Conservation (phyloP, 2,797 vertebrate genomes). For the Balearica regulorum region DNA sequence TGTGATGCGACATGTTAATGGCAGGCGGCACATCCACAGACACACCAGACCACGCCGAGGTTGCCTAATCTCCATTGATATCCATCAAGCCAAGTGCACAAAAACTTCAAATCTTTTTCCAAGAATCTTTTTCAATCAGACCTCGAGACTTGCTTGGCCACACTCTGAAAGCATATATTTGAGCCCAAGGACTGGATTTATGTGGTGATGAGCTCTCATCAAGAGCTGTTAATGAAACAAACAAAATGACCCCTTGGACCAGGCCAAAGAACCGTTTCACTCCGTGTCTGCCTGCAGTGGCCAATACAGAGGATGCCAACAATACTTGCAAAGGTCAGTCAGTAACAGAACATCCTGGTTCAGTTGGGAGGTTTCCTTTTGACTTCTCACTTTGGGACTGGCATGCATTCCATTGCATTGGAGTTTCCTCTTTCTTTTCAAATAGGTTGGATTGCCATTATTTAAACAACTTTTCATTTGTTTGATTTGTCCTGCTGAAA, state of each 20-base stretch:
- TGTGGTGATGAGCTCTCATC: neutral
- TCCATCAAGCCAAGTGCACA: neutral
- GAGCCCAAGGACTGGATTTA: neutral
- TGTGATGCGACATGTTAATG: neutral
- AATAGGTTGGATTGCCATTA: neutral
- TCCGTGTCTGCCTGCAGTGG: neutral
- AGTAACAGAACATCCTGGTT: neutral
- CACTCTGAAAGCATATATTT: neutral
- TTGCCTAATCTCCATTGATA: neutral
- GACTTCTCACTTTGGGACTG: neutral
- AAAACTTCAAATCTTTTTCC: neutral
- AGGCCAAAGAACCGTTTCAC: neutral
- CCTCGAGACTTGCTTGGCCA: neutral
- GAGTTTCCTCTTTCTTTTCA: neutral
- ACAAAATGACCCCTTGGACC: neutral
- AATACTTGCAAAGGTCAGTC: neutral
- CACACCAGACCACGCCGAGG: neutral
- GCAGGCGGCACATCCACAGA: neutral
- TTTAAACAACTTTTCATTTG: neutral
- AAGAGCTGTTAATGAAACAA: neutral
- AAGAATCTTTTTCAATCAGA: neutral
- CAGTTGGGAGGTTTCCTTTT: neutral
- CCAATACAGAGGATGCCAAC: neutral
- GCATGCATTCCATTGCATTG: neutral
- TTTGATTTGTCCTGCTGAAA: neutral